phyloP scores from a whole-genome alignment of 2,888 invertebrate species.

The Epirrhoe alternata region DNA sequence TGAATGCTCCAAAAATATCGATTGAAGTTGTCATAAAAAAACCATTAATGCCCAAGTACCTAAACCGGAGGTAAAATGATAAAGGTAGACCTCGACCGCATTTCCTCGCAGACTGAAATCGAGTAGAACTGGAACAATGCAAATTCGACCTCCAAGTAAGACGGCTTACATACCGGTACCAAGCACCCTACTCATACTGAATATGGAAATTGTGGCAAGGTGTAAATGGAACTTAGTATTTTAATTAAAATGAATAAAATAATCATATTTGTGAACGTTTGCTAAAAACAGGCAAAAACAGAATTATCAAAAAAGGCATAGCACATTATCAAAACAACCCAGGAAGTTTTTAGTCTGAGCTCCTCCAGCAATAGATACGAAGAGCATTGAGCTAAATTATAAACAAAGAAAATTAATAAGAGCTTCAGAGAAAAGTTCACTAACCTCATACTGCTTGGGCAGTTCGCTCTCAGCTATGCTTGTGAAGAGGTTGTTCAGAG shows the following conservation, averaged over 20 bases:
- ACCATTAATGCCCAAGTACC: background rate
- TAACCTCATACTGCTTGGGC: slow-evolving; percentile 85
- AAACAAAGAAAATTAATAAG: too few species aligned
- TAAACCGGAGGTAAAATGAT: slow-evolving; percentile 19
- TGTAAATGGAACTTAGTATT: background rate
- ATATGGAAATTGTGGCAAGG: background rate
- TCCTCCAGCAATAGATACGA: too few species aligned
- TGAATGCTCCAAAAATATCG: background rate
- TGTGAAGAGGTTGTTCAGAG: slow-evolving; percentile 93
- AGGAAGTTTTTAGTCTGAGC: too few species aligned
- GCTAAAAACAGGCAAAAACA: too few species aligned
- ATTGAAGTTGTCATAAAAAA: background rate
- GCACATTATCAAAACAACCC: too few species aligned
- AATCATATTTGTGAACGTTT: slow-evolving; percentile 60
- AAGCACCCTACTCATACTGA: slow-evolving; percentile 13
- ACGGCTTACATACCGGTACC: slow-evolving; percentile 19
- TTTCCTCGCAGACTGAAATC: slow-evolving; percentile 35
- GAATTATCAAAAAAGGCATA: too few species aligned
- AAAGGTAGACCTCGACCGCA: slow-evolving; percentile 42
- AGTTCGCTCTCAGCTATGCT: slow-evolving; percentile 86
- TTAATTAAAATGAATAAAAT: background rate
- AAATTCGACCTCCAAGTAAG: slow-evolving; percentile 35
- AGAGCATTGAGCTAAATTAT: too few species aligned
- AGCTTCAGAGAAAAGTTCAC: background rate
- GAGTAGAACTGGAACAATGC: slow-evolving; percentile 38